Evolutionary conservation across 2,113 vertebrate species (phyloP), one percentile per base, ranked within the genome.

Genomic region (Corydoras maculifer): DNA sequence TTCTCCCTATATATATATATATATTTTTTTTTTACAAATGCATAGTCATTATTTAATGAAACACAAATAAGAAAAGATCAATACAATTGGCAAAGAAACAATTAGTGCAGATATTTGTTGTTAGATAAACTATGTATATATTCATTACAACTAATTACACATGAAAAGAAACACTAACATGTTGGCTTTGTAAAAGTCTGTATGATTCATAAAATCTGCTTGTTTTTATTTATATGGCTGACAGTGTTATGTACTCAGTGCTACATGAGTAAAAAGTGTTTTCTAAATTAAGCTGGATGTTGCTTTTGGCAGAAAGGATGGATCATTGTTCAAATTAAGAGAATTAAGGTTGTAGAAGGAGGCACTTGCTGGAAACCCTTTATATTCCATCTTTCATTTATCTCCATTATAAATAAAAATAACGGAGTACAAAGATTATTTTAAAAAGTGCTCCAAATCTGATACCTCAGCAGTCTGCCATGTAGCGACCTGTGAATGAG

Each of bases 221-320:
- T 81, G 78, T 82, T 83, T 86, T 86, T 84, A 85, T 84, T 88
- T 69, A 69, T 7, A 75, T 73, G 70, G 32, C 55, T 65, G 84
- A 93, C 87, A 96, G 89, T 92, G 86, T 90, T 92, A 85, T 87
- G 88, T 85, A 93, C 91, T 96, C 93, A 96, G 95, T 96, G 94
- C 94, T 93, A 92, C 84, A 86, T 87, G 25, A 54, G n/a, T 54
- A 48, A 43, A 43, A 62, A 71, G 31, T 59, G 88, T 83, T 81
- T 82, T 84, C 77, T 72, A 29, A 59, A 75, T 78, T 77, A 89
- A 86, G 81, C 77, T 79, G 78, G 78, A 78, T 74, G 72, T 77
- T 25, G 65, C 74, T 78, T 53, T 10, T 12, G 9, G 54, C 13
- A 57, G 70, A 54, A 80, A 71, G 59, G 50, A 74, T 73, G 90